Evolutionary conservation across 2,113 vertebrate genomes (phyloP).

Genomic region (Pyxicephalus adspersus): DNA sequence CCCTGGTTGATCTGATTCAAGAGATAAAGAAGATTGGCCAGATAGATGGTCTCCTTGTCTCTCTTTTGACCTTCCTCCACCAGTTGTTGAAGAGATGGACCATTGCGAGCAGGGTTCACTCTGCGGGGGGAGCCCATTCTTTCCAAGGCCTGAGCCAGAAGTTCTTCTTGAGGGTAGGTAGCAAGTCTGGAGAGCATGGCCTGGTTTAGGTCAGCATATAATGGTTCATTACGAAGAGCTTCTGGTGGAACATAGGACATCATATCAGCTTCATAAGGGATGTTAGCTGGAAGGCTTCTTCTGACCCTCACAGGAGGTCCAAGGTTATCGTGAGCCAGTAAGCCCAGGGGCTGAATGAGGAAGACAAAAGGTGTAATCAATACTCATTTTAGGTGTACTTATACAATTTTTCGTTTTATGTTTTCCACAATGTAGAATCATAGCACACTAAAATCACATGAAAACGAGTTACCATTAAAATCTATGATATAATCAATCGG

Average conservation of each 20-base stretch:
- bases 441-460: neutral
- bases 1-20: slow-evolving; percentile 65
- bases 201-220: slow-evolving; percentile 38
- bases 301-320: slow-evolving; percentile 28
- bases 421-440: neutral
- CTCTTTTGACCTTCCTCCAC: slow-evolving; percentile 74
- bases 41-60: slow-evolving; percentile 71
- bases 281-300: slow-evolving; percentile 27
- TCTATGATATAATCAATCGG: neutral
- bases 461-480: neutral
- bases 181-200: slow-evolving; percentile 26
- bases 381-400: neutral
- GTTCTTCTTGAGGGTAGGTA: slow-evolving; percentile 51
- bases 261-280: slow-evolving; percentile 34
- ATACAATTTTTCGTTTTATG: neutral
- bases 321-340: slow-evolving; percentile 25
- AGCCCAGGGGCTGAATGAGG: slow-evolving; percentile 28
- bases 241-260: slow-evolving; percentile 25
- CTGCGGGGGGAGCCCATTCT: slow-evolving; percentile 57
- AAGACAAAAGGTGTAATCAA: neutral
- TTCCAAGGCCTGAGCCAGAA: slow-evolving; percentile 55
- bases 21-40: slow-evolving; percentile 72
- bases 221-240: neutral
- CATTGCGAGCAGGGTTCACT: slow-evolving; percentile 62
- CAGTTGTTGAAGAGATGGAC: slow-evolving; percentile 74